Evolutionary conservation across 2,113 vertebrate genomes (phyloP).

Genomic region (Australoheros scitulus): DNA sequence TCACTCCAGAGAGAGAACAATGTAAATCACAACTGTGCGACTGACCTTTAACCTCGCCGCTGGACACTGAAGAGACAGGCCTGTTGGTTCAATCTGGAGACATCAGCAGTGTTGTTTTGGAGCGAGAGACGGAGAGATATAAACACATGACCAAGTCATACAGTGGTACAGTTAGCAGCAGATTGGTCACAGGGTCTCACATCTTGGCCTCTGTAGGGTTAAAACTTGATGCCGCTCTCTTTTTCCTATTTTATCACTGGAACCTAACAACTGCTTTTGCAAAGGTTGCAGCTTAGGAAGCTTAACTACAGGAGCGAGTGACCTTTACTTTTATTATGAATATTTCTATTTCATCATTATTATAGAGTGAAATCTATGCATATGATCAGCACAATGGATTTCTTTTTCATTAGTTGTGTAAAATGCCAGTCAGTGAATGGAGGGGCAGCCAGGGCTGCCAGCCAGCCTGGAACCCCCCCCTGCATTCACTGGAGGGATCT

Average conservation of each 20-base stretch:
- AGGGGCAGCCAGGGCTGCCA: slow-evolving; percentile 60
- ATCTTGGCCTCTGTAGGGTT: slow-evolving; percentile 55
- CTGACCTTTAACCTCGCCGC: slow-evolving; percentile 36
- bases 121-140: background rate
- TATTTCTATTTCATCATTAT: slow-evolving; percentile 87
- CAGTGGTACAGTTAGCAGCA: background rate
- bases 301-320: slow-evolving; percentile 90
- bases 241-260: slow-evolving; percentile 76
- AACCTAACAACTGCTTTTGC: slow-evolving; percentile 84
- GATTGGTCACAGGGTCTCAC: slow-evolving; percentile 35
- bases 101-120: background rate
- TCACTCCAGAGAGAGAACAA: slow-evolving; percentile 4
- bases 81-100: background rate
- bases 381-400: slow-evolving; percentile 87
- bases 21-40: slow-evolving; percentile 28
- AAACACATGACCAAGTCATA: slow-evolving; percentile 9
- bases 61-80: background rate
- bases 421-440: slow-evolving; percentile 88
- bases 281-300: slow-evolving; percentile 96
- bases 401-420: slow-evolving; percentile 90
- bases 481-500: slow-evolving; percentile 62
- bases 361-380: slow-evolving; percentile 86
- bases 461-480: slow-evolving; percentile 62
- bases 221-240: slow-evolving; percentile 55
- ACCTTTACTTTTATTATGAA: slow-evolving; percentile 99